Conservation (phyloP, 2,113 vertebrate species). For the Otus sunia region DNA sequence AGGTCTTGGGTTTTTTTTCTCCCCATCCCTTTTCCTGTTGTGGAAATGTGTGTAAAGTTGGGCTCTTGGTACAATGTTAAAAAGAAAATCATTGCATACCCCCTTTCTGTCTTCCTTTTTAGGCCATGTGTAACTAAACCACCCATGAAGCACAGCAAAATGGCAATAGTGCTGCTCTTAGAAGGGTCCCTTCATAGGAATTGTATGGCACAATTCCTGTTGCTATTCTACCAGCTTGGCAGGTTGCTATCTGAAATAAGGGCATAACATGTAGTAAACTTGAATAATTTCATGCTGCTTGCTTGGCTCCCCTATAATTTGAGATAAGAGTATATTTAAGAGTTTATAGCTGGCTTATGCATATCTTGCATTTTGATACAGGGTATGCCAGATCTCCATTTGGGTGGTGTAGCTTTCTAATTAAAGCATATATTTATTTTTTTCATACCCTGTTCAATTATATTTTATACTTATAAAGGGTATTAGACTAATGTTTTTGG, state of each 20-base stretch:
- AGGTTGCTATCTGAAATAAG: not conserved
- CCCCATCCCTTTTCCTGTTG: not conserved
- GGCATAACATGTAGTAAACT: not conserved
- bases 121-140: not conserved
- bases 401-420: slow-evolving; percentile 2
- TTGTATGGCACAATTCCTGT: not conserved
- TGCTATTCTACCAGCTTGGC: not conserved
- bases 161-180: not conserved
- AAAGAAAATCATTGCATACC: not conserved
- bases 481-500: not conserved
- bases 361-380: not conserved
- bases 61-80: not conserved
- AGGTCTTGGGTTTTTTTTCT: not conserved
- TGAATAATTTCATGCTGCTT: not conserved
- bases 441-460: not conserved
- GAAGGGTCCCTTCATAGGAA: not conserved
- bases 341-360: not conserved
- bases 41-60: not conserved
- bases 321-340: not conserved
- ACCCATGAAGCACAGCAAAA: not conserved
- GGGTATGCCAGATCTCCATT: not conserved
- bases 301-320: not conserved
- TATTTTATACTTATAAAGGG: not conserved
- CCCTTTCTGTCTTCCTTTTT: slow-evolving; percentile 17
- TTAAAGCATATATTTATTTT: not conserved